Conservation (phyloP, 2,113 vertebrate genomes). For the Herpailurus yagouaroundi region DNA sequence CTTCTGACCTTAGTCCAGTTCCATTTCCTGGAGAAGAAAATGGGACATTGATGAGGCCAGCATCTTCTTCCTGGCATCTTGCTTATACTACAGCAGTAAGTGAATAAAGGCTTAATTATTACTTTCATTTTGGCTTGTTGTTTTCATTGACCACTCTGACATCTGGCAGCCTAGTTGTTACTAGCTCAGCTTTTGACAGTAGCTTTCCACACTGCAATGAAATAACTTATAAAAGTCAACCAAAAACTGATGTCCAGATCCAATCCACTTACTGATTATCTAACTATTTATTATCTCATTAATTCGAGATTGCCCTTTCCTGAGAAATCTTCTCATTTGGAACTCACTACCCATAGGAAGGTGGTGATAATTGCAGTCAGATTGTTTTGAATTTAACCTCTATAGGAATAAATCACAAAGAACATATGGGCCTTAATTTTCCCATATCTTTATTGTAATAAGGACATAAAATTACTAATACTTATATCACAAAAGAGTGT, state of each 20-base stretch:
- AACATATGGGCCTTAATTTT: neutral
- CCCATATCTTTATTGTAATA: neutral
- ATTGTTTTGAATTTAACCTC: neutral
- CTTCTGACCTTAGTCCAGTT: neutral
- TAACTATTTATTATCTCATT: neutral
- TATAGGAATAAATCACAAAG: neutral
- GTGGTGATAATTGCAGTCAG: neutral
- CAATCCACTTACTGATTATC: neutral
- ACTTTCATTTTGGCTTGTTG: neutral
- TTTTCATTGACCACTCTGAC: neutral
- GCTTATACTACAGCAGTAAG: neutral
- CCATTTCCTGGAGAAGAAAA: neutral
- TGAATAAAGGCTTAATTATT: neutral
- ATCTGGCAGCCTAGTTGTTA: neutral
- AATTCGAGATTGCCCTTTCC: neutral
- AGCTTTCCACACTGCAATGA: neutral
- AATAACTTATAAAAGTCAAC: neutral
- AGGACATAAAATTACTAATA: too few species aligned
- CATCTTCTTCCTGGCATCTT: neutral
- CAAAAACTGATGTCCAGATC: neutral
- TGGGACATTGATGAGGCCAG: neutral
- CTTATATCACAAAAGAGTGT: constrained; percentile 1
- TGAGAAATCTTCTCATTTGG: neutral
- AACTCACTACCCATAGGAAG: neutral
- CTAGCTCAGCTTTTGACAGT: neutral